A percentile compares a stretch with the other conserved stretches of the same genome.
Evolutionary conservation across 2,113 vertebrate species (phyloP).

Genomic region (Serinus canaria): DNA sequence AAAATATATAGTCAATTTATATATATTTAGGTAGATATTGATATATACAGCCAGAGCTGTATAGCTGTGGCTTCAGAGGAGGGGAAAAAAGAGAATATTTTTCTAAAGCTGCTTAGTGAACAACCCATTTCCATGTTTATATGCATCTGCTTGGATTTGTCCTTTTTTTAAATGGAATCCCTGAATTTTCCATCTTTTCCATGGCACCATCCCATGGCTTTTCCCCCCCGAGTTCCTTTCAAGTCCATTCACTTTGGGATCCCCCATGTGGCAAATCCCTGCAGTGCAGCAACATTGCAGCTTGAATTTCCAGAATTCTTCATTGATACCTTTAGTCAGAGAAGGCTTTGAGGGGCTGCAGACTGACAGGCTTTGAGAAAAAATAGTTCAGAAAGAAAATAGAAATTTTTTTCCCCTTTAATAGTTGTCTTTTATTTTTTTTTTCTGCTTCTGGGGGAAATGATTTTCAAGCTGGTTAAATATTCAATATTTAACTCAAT

Average conservation of each 20-base stretch:
- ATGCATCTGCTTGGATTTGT: not conserved
- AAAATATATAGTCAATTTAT: no score
- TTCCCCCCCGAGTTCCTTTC: not conserved
- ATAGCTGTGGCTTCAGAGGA: not conserved
- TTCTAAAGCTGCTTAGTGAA: not conserved
- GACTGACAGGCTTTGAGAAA: not conserved
- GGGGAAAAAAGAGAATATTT: accelerated
- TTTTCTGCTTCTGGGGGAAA: not conserved
- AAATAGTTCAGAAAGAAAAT: not conserved
- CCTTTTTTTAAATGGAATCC: not conserved
- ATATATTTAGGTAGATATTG: no score
- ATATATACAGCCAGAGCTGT: no score
- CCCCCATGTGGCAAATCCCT: slow-evolving; percentile 51
- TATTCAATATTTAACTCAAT: no score
- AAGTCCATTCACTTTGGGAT: slow-evolving; percentile 18
- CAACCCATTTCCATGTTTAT: not conserved
- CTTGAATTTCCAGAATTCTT: not conserved
- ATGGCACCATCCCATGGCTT: not conserved
- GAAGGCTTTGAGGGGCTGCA: not conserved
- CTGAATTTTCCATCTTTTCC: not conserved
- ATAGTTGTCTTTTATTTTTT: not conserved
- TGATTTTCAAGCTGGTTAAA: not conserved
- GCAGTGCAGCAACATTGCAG: not conserved
- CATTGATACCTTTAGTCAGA: not conserved
- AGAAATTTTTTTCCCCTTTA: accelerated